Evolutionary conservation across 2,888 invertebrate species (phyloP).

Genomic region (Lepas anatifera): DNA sequence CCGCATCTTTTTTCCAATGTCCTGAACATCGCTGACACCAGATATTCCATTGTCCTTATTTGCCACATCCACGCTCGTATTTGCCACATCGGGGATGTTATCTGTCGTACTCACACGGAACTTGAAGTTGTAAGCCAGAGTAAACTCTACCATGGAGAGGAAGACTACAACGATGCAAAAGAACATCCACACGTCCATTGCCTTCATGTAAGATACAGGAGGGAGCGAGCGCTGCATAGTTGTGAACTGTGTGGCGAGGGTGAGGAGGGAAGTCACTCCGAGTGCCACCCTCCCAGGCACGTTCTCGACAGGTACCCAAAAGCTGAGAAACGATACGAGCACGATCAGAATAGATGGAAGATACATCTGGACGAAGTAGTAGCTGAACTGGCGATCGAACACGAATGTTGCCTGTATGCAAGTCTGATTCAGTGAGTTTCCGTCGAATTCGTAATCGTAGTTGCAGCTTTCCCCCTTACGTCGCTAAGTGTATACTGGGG

Average conservation of each 20-base stretch:
- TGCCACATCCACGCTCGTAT: too few species aligned
- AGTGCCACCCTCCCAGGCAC: neutral
- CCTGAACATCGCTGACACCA: too few species aligned
- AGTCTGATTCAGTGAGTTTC: neutral
- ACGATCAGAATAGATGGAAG: neutral
- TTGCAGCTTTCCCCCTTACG: neutral
- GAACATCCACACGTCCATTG: constrained; percentile 5
- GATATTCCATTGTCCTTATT: too few species aligned
- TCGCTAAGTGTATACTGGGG: neutral
- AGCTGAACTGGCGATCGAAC: neutral
- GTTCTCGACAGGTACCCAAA: neutral
- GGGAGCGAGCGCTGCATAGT: neutral
- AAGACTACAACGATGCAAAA: neutral
- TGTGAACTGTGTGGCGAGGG: neutral
- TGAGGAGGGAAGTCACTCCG: neutral
- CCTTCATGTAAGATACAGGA: constrained; percentile 7
- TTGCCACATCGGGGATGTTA: too few species aligned
- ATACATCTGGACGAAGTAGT: constrained; percentile 4
- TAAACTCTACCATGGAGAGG: neutral
- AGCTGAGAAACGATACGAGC: neutral
- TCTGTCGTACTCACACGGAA: too few species aligned
- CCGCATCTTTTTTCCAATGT: too few species aligned
- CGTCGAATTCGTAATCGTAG: neutral
- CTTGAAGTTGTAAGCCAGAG: neutral
- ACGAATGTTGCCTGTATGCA: neutral